Percentiles rank a stretch among this genome's conserved stretches.
phyloP scores from a whole-genome alignment of 2,113 vertebrate species.

The Tragelaphus buxtoni region DNA sequence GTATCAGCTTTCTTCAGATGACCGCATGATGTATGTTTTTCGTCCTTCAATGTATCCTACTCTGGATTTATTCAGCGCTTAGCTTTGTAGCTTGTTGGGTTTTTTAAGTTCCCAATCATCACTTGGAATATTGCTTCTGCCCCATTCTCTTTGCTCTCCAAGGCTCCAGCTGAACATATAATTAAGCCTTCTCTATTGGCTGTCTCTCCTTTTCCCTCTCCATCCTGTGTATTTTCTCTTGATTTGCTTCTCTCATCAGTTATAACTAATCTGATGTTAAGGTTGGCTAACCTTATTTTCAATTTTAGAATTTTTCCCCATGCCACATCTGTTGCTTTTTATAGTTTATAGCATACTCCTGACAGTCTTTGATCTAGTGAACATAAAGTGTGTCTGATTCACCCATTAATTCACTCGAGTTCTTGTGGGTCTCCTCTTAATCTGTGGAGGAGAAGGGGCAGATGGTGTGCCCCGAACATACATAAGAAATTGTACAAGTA shows the following conservation, averaged over 20 bases:
- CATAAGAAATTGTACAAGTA: background rate
- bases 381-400: background rate
- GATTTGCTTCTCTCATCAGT: background rate
- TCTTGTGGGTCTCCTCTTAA: background rate
- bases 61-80: background rate
- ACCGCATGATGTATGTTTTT: background rate
- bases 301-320: background rate
- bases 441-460: background rate
- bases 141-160: background rate
- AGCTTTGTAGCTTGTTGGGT: background rate
- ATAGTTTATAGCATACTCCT: background rate
- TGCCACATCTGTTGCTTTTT: background rate
- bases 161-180: background rate
- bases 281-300: background rate
- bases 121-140: background rate
- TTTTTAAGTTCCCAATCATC: background rate
- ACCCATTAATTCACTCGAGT: background rate
- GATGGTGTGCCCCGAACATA: background rate
- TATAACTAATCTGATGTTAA: background rate
- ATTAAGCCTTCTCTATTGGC: background rate
- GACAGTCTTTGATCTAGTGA: background rate
- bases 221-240: background rate
- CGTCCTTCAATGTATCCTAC: background rate
- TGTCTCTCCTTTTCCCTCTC: background rate
- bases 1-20: background rate